phyloP scores from a whole-genome alignment of 2,888 invertebrate species.

The Lamellibrachia columna region DNA sequence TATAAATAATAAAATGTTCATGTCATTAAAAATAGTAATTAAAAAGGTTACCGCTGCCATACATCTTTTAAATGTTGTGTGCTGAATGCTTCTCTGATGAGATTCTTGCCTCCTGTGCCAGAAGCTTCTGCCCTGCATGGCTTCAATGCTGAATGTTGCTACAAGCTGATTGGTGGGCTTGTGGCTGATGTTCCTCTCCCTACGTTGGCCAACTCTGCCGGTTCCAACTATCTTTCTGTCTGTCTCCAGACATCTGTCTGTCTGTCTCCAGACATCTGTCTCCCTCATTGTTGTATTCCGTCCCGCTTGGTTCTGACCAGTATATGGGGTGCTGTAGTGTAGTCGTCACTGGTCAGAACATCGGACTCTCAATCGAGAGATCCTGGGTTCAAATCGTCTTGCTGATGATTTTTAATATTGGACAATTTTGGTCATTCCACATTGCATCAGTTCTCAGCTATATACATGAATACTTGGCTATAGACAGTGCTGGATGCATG shows the following conservation, averaged over 20 bases:
- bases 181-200: neutral
- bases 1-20: no score
- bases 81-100: neutral
- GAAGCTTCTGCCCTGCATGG: slow-evolving; percentile 3
- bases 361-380: neutral
- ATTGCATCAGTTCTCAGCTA: neutral
- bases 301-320: neutral
- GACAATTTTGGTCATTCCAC: neutral
- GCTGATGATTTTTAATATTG: neutral
- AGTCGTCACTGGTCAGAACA: neutral
- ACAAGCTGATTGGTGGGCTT: neutral
- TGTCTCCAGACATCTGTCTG: no score
- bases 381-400: neutral
- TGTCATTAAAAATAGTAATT: no score
- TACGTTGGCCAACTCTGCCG: no score
- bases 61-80: neutral
- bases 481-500: neutral
- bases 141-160: neutral
- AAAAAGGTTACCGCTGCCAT: no score
- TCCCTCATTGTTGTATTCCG: no score
- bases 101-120: neutral
- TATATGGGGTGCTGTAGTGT: neutral
- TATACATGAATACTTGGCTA: neutral
- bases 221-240: no score
- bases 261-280: no score